Conservation (phyloP, 2,797 vertebrate genomes). For the Leucoraja ocellata region DNA sequence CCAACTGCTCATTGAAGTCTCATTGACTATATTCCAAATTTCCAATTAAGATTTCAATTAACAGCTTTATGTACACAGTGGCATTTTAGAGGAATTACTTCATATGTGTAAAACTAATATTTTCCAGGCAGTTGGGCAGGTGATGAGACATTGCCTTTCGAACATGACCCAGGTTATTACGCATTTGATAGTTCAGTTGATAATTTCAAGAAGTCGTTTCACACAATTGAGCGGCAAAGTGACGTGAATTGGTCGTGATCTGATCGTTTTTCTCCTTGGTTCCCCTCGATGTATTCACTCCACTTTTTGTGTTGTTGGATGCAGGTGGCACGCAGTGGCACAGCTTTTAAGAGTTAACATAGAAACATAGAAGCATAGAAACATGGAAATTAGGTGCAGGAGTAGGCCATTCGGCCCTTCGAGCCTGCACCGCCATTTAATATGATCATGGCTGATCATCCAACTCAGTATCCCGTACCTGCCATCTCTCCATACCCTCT, state of each 20-base stretch:
- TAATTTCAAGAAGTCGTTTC: background rate
- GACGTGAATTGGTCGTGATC: background rate
- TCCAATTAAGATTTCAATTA: constrained; percentile 30
- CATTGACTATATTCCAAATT: constrained; percentile 30
- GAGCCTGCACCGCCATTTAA: no score
- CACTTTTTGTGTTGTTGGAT: no score
- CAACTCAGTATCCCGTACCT: no score
- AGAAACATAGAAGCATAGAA: no score
- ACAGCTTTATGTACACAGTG: background rate
- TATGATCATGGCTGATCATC: no score
- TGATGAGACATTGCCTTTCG: constrained; percentile 22
- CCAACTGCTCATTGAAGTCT: background rate
- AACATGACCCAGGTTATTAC: constrained; percentile 8
- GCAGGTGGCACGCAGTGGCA: no score
- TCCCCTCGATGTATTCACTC: no score
- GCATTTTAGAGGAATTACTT: background rate
- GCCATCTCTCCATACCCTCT: no score
- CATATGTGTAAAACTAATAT: constrained; percentile 15
- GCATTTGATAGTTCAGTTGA: constrained; percentile 10
- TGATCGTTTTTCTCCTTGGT: background rate
- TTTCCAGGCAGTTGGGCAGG: constrained; percentile 19
- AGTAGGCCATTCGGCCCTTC: no score
- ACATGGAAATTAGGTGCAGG: no score
- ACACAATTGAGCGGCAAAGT: background rate
- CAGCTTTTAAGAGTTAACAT: no score